Base-by-base conservation (phyloP, 2,797 vertebrate species). In the Malacoraja senta region DNA sequence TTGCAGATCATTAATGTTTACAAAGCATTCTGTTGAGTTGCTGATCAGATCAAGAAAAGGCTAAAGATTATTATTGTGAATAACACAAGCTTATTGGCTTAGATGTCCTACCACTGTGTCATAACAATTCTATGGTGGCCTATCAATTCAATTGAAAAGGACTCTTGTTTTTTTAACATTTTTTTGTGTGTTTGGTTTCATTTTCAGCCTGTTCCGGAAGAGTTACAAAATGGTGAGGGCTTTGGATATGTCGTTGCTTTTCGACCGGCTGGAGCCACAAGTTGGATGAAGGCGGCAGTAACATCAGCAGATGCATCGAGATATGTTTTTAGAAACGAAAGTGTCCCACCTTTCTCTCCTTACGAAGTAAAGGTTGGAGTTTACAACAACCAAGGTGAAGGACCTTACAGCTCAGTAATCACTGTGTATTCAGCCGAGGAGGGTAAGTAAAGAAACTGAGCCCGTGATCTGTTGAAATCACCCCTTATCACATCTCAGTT, bases 201-300 rank as follows among this genome's bases (percentile, higher is more conserved):
- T 95, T 94, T 95, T 94, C 96, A 99, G 98, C 98, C 98, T 93
- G 96, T 99, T 94, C 97, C 98, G 0, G 98, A 99, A 95, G 98
- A 99, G 94, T 94, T 99, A 93, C 98, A 99, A 95, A 99, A 99
- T 0, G 98, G 98, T 53, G 98, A 98, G 93, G 98, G 98, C 3
- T 99, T 99, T 1, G 98, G 98, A 8, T 99, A 99, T 94, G 98
- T 99, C 63, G 97, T 99, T 6, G 98, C 98, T 86, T 98, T 99
- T 95, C 97, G 98, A 13, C 97, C 98, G 0, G 95, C 95, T 79
- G 97, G 97, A 80, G 95, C 96, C 8, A 96, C 97, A 65, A 98
- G 96, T 0, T 99, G 98, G 98, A 99, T 98, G 19, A 97, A 98
- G 78, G 98, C 97, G 0, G 97, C 98, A 77, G 97, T 98, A 93